Evolutionary conservation across 2,113 vertebrate genomes (phyloP).

Genomic region (Laticauda colubrina): DNA sequence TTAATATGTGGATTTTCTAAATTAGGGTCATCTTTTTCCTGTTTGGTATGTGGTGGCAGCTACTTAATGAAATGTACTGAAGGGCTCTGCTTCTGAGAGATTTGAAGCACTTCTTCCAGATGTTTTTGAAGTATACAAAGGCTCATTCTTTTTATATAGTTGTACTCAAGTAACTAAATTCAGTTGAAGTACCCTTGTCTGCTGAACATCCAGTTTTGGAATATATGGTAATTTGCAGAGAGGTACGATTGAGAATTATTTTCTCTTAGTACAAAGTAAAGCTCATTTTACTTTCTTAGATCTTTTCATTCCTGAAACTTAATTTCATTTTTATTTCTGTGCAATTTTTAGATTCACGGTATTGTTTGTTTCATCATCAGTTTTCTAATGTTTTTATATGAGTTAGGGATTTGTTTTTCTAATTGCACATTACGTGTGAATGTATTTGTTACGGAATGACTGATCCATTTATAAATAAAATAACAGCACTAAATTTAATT

Average conservation of each 20-base stretch:
- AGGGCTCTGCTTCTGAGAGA: neutral
- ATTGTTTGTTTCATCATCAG: neutral
- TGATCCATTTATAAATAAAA: neutral
- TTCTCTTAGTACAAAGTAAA: neutral
- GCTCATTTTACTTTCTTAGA: neutral
- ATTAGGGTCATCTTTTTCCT: neutral
- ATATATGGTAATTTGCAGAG: neutral
- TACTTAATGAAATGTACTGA: neutral
- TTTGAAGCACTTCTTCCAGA: neutral
- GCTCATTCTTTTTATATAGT: neutral
- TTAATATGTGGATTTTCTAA: neutral
- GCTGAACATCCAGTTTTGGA: neutral
- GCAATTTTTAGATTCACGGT: neutral
- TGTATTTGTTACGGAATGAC: neutral
- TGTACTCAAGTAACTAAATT: neutral
- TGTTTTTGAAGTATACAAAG: neutral
- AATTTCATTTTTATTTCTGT: neutral
- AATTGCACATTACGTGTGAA: neutral
- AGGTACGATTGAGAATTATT: neutral
- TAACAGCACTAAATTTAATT: neutral
- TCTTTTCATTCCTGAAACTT: neutral
- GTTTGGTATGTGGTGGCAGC: neutral
- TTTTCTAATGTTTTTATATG: neutral
- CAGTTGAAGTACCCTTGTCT: neutral
- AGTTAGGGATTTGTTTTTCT: neutral